Evolutionary conservation across 2,888 invertebrate species (phyloP), one percentile per base, ranked within the genome.

Genomic region (Notodonta ziczac): DNA sequence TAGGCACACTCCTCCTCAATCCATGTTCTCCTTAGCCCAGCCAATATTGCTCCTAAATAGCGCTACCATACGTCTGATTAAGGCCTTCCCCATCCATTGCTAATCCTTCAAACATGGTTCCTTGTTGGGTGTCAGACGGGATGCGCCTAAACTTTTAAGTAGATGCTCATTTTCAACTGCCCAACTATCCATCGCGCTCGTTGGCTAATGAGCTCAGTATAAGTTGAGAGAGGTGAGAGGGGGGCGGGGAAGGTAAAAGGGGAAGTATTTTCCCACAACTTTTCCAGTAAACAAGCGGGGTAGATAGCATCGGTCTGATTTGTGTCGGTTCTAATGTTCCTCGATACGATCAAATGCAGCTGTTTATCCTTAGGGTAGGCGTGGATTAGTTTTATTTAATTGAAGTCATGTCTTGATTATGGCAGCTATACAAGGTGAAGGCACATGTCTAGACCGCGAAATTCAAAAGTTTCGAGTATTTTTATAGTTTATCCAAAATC

Each of bases 91-190:
- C 12, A 50, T 50, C 50, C 50, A 50, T 16, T 16, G 9, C n/a
- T 13, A 2, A n/a, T n/a, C 13, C 46, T n/a, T 5, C 7, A 60
- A 63, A 63, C 69, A 63, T 67, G 56, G 56, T 42, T 74, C 76
- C 63, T 24, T 62, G 76, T 67, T 56, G 16, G 44, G 58, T 56
- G 55, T 62, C 55, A 62, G 61, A 63, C 35, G 66, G 59, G 57
- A 72, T 59, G 60, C 44, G 60, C 61, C 57, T 56, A 65, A 74
- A 74, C 72, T 75, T 76, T 74, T 76, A 76, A 82, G 76, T 76
- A 75, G 79, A 73, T 79, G 74, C 74, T 79, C 74, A 79, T 82
- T 82, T 80, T 76, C 69, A 77, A 70, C 72, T 69, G 67, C 71
- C 63, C 56, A 77, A 75, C 70, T 77, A 73, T 70, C 65, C 63